Conservation (phyloP, 2,113 vertebrate species). For the Oophaga pumilio region DNA sequence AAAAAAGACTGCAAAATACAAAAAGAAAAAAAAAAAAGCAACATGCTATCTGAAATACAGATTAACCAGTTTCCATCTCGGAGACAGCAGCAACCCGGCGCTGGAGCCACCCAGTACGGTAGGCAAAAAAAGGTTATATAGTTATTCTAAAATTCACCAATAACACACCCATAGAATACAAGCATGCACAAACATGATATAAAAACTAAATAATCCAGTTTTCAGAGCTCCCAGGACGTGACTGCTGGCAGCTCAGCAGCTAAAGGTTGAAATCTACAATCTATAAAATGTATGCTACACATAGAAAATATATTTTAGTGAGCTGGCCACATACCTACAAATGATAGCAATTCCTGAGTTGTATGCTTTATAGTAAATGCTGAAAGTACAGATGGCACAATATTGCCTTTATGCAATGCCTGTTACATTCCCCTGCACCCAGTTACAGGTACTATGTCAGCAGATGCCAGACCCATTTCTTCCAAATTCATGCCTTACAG, state of each 20-base stretch:
- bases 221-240: constrained; percentile 2
- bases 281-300: not conserved
- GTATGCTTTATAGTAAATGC: constrained; percentile 13
- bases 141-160: constrained; percentile 4
- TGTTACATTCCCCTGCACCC: not conserved
- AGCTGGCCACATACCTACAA: not conserved
- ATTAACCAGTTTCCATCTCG: not conserved
- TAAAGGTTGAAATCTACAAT: not conserved
- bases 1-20: not conserved
- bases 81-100: not conserved
- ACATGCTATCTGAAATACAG: constrained; percentile 25
- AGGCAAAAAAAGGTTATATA: constrained; percentile 3
- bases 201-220: constrained; percentile 26
- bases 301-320: not conserved
- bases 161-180: constrained; percentile 9
- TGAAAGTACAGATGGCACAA: not conserved
- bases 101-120: not conserved
- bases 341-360: constrained; percentile 32
- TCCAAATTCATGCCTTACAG: not conserved
- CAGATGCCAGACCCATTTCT: not conserved
- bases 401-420: too few relatives aligned
- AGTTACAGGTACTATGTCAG: not conserved
- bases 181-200: constrained; percentile 27
- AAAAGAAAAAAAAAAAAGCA: constrained; percentile 3
- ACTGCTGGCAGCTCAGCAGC: not conserved